These are phyloP conservation scores for Steromphala cineraria DNA, from an alignment of 2,888 invertebrate species.

Conservation along the genomic window DNA sequence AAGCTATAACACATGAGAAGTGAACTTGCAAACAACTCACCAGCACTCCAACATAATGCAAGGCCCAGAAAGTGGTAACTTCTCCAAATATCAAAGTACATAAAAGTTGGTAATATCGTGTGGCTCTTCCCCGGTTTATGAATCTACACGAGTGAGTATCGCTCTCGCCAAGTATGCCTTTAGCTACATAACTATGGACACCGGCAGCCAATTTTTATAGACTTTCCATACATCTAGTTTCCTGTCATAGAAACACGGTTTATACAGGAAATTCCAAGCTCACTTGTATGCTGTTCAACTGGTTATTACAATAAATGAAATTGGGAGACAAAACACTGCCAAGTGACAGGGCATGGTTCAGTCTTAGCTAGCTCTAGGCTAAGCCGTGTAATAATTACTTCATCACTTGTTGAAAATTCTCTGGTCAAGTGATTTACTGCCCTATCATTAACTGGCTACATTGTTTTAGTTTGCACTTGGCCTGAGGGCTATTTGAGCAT, in stretches of 20 bases:
- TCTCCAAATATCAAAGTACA: constrained; percentile 9
- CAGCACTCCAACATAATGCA: background rate
- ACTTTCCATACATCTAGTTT: background rate
- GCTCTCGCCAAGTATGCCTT: background rate
- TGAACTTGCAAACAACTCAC: background rate
- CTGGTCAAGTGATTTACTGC: no score
- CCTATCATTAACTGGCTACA: no score
- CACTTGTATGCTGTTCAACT: background rate
- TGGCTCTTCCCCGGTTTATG: background rate
- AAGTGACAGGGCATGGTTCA: background rate
- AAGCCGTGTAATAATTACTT: background rate
- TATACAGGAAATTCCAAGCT: constrained; percentile 14
- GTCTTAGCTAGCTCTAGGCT: constrained; percentile 8
- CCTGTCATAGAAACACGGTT: constrained; percentile 12
- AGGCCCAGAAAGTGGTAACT: background rate
- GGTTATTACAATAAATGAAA: constrained; percentile 13
- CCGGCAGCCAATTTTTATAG: constrained; percentile 14
- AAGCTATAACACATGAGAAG: no score
- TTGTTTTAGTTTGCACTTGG: no score
- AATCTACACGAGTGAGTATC: background rate
- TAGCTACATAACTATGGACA: constrained; percentile 6
- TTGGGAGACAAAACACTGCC: background rate
- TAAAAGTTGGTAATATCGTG: background rate
- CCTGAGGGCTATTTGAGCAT: no score
- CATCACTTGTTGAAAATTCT: background rate